A percentile compares a stretch with the other conserved stretches of the same genome.
phyloP scores from a whole-genome alignment of 1,140 invertebrate species.

The Drosophila sulfurigaster region DNA sequence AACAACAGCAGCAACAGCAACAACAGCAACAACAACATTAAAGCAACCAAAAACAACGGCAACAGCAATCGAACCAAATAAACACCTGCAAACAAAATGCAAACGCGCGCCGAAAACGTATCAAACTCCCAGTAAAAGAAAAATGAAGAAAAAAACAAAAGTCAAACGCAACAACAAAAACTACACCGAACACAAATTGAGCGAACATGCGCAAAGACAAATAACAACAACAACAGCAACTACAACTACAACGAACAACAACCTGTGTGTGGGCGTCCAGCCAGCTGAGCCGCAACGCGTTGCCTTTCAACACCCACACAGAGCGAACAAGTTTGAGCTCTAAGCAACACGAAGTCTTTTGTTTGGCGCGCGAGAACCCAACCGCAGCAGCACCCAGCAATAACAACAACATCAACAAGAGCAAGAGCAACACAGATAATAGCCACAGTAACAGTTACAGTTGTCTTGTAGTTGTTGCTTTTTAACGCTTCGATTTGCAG shows the following conservation, averaged over 20 bases:
- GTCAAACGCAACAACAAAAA: slow-evolving; percentile 25
- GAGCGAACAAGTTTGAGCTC: slow-evolving; percentile 75
- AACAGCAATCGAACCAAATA: slow-evolving; percentile 16
- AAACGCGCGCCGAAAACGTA: slow-evolving; percentile 37
- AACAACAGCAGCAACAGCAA: slow-evolving; percentile 16
- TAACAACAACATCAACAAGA: slow-evolving; percentile 26
- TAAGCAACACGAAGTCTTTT: slow-evolving; percentile 67
- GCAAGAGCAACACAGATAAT: background rate
- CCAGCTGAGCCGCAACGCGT: slow-evolving; percentile 31
- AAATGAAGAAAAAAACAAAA: slow-evolving; percentile 31
- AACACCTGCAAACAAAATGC: slow-evolving; percentile 56
- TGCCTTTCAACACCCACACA: slow-evolving; percentile 73
- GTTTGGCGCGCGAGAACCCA: slow-evolving; percentile 68
- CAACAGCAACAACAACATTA: slow-evolving; percentile 7
- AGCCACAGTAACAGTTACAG: slow-evolving; percentile 31
- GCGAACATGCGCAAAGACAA: slow-evolving; percentile 45
- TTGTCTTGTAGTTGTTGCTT: slow-evolving; percentile 34
- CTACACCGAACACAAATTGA: slow-evolving; percentile 44
- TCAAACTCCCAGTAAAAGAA: slow-evolving; percentile 30
- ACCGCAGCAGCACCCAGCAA: slow-evolving; percentile 3
- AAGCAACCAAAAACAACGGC: slow-evolving; percentile 7
- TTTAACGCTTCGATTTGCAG: slow-evolving; percentile 47
- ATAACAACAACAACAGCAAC: slow-evolving; percentile 22
- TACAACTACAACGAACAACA: slow-evolving; percentile 24
- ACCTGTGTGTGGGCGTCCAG: slow-evolving; percentile 58